phyloP scores from a whole-genome alignment of 2,113 vertebrate genomes.

The Pontoporia blainvillei region DNA sequence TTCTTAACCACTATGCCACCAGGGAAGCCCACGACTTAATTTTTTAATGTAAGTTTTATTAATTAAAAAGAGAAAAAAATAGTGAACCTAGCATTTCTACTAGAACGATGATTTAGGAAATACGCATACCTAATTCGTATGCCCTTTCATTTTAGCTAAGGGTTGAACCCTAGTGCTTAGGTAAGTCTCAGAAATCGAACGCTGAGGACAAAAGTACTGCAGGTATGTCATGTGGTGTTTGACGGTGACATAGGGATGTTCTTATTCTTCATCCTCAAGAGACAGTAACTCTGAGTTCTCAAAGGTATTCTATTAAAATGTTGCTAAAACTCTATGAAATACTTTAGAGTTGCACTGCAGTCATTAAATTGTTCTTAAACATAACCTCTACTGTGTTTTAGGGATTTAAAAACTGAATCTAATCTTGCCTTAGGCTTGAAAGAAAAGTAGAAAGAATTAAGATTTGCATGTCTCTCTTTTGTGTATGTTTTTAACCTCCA shows the following conservation, averaged over 20 bases:
- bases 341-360: neutral
- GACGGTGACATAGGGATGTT: neutral
- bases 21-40: neutral
- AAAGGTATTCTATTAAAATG: neutral
- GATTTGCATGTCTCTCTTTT: neutral
- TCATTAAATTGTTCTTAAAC: neutral
- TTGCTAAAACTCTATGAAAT: neutral
- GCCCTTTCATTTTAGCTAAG: neutral
- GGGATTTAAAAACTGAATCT: neutral
- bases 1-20: too few species aligned
- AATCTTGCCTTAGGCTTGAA: neutral
- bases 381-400: neutral
- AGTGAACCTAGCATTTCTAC: neutral
- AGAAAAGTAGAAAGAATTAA: neutral
- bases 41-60: slow-evolving; percentile 5
- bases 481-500: neutral
- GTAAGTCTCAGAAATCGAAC: neutral
- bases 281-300: neutral
- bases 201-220: neutral
- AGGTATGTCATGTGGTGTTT: neutral
- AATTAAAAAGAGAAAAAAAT: neutral
- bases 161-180: neutral
- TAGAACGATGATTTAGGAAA: neutral
- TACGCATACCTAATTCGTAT: neutral
- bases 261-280: neutral